Base-by-base conservation (phyloP, 2,888 invertebrate genomes). In the Andrena haemorrhoa region DNA sequence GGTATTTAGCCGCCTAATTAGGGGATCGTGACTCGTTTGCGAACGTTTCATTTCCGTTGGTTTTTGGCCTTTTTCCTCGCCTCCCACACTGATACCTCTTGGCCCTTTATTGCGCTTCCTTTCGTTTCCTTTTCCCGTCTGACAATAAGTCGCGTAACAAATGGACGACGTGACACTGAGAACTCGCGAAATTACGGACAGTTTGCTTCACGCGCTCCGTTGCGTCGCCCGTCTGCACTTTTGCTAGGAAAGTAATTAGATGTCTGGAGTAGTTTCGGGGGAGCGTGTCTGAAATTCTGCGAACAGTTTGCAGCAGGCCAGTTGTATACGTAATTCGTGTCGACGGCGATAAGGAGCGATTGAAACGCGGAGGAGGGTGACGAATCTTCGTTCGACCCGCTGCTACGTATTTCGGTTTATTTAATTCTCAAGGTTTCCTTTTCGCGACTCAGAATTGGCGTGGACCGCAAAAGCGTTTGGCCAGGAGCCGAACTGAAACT, bases 1-100 rank as follows among this genome's bases (percentile, higher is more conserved):
- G 93, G 93, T 93, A 94, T 94, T 94, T 93, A 94, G 94, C 89
- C 89, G 88, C 89, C 93, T 94, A 94, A 93, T 94, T 93, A 93
- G 92, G 89, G 89, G 92, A 93, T 93, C 94, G 94, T 94, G 94
- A 94, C 94, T 93, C 91, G 93, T 93, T 94, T 94, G 90, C 91
- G 89, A 93, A 92, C 91, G 91, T 92, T 92, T 91, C 91, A 92
- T 56, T 92, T 92, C 91, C 89, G 89, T 90, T 89, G 84, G 84
- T 86, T 85, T 85, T 85, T 81, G 69, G 83, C 79, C 80, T 86
- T 86, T 83, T 87, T 83, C 81, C 79, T 56, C 77, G 65, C 75
- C 70, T 66, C 77, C 58, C 60, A 71, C 71, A 41, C 23, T 60
- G 49, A 51, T 75, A 70, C 61, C 51, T 80, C 85, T 84, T 88